Base-by-base conservation (phyloP, 2,888 invertebrate genomes). In the Bibio marci region DNA sequence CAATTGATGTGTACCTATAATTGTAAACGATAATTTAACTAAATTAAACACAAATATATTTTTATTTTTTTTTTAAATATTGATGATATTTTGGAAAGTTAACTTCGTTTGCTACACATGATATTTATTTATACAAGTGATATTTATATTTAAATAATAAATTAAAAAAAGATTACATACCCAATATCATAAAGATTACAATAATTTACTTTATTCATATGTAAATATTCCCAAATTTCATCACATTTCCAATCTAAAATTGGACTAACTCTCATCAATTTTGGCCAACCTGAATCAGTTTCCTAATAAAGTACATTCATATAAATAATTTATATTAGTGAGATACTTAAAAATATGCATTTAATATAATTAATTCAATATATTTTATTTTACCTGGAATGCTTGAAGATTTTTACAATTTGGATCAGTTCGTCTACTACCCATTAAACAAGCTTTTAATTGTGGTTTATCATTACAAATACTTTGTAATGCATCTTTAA, bases 261-360 rank as follows among this genome's bases (percentile, higher is more conserved):
- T 0, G 95, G 95, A 52, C 76, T 86, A 4, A 94, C 78, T 35
- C 97, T 67, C 69, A 92, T 76, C 45, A 92, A 65, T 49, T 75
- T 70, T 0, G 97, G 95, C 97, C 97, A 98, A 46, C 70, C 79
- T 0, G 69, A 52, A 60, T 97, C 97, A 1, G 95, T 95, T 59
- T 70, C 70, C 76, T 83, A 55, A 57, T 54, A 41, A 38, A 35
- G 45, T 51, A 49, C 19, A 38, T 17, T 33, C 40, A 30, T 22
- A 40, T 22, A 12, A 10, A 30, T 39, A 43, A 17, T 42, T 33
- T 25, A 33, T 18, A 38, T 35, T 37, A 43, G 38, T 12, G 34
- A 5, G 13, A 38, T 22, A 35, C 37, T n/a, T 7, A 22, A 30
- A 32, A 5, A 18, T 32, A 7, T 18, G 17, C 34, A 30, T 31